Evolutionary conservation across 2,113 vertebrate species (phyloP).

Genomic region (Cranoglanis bouderius): DNA sequence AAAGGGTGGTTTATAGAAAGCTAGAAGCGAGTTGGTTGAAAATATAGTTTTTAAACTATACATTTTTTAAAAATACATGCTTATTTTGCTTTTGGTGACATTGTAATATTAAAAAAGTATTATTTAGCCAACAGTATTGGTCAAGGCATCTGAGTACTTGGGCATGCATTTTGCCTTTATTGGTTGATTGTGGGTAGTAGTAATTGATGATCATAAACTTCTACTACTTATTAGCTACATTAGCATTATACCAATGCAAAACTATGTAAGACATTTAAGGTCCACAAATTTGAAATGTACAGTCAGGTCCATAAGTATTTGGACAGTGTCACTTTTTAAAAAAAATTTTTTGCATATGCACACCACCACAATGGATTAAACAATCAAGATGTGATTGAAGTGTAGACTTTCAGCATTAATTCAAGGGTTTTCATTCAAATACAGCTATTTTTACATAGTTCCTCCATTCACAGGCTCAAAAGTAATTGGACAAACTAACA

Average conservation of each 20-base stretch:
- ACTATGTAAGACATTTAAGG: background rate
- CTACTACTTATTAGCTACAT: background rate
- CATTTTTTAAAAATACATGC: background rate
- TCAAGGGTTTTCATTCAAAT: too few species aligned
- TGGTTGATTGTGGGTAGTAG: background rate
- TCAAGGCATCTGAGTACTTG: background rate
- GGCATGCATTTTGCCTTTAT: background rate
- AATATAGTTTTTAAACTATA: background rate
- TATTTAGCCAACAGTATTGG: background rate
- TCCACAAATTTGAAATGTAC: background rate
- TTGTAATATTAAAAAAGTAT: too few species aligned
- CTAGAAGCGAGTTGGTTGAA: background rate
- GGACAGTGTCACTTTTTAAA: too few species aligned
- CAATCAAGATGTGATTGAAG: too few species aligned
- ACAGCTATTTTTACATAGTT: too few species aligned
- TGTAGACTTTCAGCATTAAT: too few species aligned
- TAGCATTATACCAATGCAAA: background rate
- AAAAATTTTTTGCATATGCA: too few species aligned
- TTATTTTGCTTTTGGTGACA: background rate
- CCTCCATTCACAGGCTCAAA: too few species aligned
- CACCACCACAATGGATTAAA: too few species aligned
- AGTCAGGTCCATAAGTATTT: too few species aligned
- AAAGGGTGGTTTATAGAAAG: background rate
- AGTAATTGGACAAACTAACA: too few species aligned
- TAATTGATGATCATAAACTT: background rate